Evolutionary conservation across 2,113 vertebrate species (phyloP).

Genomic region (Fregetta grallaria): DNA sequence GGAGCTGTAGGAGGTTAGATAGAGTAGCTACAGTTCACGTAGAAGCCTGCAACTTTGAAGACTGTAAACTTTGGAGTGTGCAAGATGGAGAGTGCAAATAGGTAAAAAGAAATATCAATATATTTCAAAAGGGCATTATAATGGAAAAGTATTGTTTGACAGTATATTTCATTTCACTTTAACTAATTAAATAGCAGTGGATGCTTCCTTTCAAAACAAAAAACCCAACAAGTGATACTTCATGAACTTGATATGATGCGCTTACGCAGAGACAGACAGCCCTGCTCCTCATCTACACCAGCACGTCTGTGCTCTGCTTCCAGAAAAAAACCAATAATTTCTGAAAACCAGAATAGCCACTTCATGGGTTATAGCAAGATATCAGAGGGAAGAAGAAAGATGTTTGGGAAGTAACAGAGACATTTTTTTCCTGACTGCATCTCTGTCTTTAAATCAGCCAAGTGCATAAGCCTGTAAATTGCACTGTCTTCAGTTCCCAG

Average conservation of each 20-base stretch:
- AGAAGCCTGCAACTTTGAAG: background rate
- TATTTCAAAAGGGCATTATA: background rate
- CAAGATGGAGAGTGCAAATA: background rate
- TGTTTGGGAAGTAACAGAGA: background rate
- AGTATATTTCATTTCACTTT: background rate
- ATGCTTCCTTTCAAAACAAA: background rate
- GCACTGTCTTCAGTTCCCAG: background rate
- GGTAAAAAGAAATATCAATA: background rate
- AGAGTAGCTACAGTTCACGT: background rate
- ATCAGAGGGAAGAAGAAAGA: background rate
- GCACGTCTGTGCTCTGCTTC: background rate
- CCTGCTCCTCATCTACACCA: background rate
- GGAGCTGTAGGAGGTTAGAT: background rate
- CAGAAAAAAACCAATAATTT: background rate
- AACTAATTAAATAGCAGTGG: background rate
- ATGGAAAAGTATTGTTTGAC: background rate
- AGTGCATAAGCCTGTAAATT: background rate
- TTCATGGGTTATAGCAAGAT: background rate
- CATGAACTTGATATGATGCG: background rate
- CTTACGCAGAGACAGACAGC: background rate
- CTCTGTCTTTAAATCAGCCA: background rate
- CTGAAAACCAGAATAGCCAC: background rate
- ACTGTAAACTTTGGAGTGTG: background rate
- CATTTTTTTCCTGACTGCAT: background rate
- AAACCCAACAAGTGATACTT: background rate